Conservation (phyloP, 2,113 vertebrate genomes). For the Malurus melanocephalus region DNA sequence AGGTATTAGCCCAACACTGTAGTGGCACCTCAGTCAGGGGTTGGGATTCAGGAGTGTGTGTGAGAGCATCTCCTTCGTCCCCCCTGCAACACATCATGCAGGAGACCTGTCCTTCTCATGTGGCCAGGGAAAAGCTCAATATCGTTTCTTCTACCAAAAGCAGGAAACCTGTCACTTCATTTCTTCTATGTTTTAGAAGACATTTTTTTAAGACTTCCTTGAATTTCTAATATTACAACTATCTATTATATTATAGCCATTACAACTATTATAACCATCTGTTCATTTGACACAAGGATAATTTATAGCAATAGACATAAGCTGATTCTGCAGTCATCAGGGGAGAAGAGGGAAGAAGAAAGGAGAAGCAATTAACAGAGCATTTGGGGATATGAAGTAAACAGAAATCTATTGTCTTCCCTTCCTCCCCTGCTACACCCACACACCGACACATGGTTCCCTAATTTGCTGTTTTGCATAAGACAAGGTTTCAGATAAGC, state of each 20-base stretch:
- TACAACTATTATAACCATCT: not conserved
- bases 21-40: not conserved
- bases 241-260: not conserved
- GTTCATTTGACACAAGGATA: not conserved
- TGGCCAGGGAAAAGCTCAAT: not conserved
- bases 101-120: not conserved
- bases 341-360: not conserved
- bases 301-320: not conserved
- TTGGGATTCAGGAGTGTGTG: not conserved
- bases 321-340: not conserved
- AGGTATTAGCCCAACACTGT: not conserved
- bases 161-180: not conserved
- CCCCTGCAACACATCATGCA: not conserved
- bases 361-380: constrained; percentile 18
- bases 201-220: not conserved
- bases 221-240: not conserved
- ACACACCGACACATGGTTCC: not conserved
- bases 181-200: not conserved
- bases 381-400: not conserved
- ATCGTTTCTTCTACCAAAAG: not conserved
- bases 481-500: not conserved
- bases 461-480: constrained; percentile 8
- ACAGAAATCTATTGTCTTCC: constrained; percentile 31
- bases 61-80: not conserved
- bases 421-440: not conserved